These are phyloP conservation scores for Darevskia nairensis DNA, from an alignment of 2,797 vertebrate species.

Conservation along the genomic window DNA sequence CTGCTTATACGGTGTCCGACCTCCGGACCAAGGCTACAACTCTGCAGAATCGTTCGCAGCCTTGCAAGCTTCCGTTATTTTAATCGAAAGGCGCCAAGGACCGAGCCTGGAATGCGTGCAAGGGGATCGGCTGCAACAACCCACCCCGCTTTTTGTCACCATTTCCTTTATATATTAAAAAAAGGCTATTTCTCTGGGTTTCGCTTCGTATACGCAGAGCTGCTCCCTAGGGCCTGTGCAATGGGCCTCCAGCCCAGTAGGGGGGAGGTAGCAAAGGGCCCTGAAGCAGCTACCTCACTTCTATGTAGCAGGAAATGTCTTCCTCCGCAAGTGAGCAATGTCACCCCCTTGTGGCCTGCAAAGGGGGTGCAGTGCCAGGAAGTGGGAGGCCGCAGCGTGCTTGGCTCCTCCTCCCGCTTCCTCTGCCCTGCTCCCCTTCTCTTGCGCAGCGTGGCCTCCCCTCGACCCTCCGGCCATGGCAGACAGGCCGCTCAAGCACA, in stretches of 20 bases:
- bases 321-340: background rate
- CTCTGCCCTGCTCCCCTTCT: background rate
- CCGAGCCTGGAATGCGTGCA: background rate
- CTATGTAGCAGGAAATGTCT: background rate
- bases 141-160: no score
- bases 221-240: background rate
- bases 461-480: background rate
- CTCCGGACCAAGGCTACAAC: no score
- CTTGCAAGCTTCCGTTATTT: background rate
- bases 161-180: background rate
- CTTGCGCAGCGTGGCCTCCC: background rate
- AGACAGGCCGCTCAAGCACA: constrained; percentile 18
- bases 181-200: background rate
- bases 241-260: background rate
- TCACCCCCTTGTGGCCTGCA: background rate
- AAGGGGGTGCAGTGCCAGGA: background rate
- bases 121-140: no score
- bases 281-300: background rate
- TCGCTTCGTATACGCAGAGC: background rate
- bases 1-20: background rate
- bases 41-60: background rate
- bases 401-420: background rate
- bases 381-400: background rate
- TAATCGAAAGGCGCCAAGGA: background rate
- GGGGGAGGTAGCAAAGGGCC: background rate